Evolutionary conservation across 1,140 invertebrate genomes (phyloP).

Genomic region (Philotrypesis tridentata): DNA sequence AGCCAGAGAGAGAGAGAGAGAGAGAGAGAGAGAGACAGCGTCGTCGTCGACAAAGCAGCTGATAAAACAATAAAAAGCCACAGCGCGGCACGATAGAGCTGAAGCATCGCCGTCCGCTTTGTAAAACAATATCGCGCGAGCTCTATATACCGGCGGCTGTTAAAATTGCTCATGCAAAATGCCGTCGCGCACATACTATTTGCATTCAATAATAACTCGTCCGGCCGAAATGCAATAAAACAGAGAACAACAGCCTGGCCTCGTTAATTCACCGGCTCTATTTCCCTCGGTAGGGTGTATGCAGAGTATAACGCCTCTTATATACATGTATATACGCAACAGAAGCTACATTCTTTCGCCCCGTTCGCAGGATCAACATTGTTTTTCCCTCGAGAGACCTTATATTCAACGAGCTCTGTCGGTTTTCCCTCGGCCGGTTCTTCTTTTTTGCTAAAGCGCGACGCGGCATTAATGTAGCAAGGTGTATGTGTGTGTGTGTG

Average conservation of each 20-base stretch:
- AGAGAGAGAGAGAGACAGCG: background rate
- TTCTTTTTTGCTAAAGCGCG: background rate
- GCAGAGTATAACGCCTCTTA: too few relatives aligned
- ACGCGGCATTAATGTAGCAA: slow-evolving; percentile 3
- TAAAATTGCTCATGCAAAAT: slow-evolving; percentile 7
- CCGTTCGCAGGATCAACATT: slow-evolving; percentile 12
- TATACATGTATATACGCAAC: background rate
- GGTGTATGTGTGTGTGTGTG: too few relatives aligned
- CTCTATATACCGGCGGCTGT: too few relatives aligned
- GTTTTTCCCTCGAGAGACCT: background rate
- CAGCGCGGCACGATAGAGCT: background rate
- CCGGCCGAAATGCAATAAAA: slow-evolving; percentile 19
- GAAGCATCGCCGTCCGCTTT: background rate
- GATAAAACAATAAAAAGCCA: slow-evolving; percentile 3
- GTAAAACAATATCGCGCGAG: slow-evolving; percentile 1
- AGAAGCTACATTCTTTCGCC: background rate
- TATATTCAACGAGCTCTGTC: slow-evolving; percentile 1
- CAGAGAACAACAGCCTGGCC: background rate
- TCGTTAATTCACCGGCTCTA: background rate
- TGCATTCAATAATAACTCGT: slow-evolving; percentile 25
- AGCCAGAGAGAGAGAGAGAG: background rate
- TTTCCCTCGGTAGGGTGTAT: background rate
- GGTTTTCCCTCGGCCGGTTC: background rate
- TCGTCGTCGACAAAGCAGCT: background rate
- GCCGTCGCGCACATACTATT: background rate